A percentile compares a stretch with the other conserved stretches of the same genome.
Evolutionary conservation across 2,113 vertebrate genomes (phyloP).

Genomic region (Leptobrachium leishanense): DNA sequence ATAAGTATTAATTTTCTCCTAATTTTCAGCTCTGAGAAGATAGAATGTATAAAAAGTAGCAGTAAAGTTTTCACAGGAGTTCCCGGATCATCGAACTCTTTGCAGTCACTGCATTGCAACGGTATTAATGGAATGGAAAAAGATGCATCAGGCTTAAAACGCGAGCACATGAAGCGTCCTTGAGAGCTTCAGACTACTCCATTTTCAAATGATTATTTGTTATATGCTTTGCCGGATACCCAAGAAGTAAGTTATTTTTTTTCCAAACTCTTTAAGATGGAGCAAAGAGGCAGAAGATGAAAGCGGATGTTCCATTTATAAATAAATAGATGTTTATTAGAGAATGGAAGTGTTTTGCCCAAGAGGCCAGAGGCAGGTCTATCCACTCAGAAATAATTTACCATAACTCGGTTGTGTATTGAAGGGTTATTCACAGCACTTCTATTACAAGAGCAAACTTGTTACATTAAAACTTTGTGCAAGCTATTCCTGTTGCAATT

Average conservation of each 20-base stretch:
- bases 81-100: no score
- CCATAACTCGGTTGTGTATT: not conserved
- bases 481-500: no score
- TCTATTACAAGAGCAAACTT: no score
- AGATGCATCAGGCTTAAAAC: no score
- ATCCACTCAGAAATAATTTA: not conserved
- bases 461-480: no score
- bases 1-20: no score
- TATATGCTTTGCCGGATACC: not conserved
- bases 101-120: no score
- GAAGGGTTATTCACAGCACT: no score
- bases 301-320: not conserved
- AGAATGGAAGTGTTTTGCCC: not conserved
- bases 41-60: no score
- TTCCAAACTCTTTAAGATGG: not conserved
- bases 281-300: not conserved
- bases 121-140: no score
- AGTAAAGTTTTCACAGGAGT: no score
- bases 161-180: not conserved
- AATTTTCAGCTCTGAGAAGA: no score
- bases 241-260: not conserved
- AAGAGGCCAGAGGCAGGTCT: not conserved
- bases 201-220: not conserved
- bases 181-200: not conserved
- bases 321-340: constrained; percentile 3